Percentiles rank a stretch among this genome's conserved stretches.
phyloP scores from a whole-genome alignment of 2,113 vertebrate species.

The Stegostoma tigrinum region DNA sequence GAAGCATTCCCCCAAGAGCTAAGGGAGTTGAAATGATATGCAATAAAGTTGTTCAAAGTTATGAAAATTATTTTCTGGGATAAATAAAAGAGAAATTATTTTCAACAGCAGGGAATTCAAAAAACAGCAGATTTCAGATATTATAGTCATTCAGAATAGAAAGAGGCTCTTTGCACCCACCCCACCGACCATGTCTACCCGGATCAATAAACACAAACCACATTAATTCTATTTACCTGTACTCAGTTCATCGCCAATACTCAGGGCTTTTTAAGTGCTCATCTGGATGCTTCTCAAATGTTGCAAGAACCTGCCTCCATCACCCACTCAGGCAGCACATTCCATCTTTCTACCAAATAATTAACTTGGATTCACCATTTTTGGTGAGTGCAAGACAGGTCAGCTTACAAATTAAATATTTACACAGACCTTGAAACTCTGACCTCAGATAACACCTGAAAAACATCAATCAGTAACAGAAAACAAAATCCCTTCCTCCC shows the following conservation, averaged over 20 bases:
- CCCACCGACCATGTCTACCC: no score
- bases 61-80: neutral
- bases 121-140: neutral
- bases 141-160: neutral
- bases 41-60: neutral
- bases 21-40: neutral
- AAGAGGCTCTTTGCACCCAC: no score
- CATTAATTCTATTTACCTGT: no score
- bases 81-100: neutral
- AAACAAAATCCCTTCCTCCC: conserved; percentile 1
- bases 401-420: neutral
- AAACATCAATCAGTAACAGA: conserved; percentile 22
- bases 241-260: no score
- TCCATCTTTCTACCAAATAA: no score
- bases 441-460: neutral
- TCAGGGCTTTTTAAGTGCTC: no score
- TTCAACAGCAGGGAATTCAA: neutral
- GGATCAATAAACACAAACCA: no score
- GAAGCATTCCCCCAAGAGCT: neutral
- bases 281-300: no score
- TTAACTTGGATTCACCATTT: neutral
- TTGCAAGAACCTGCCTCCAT: no score
- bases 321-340: no score
- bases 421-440: neutral
- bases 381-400: neutral